A percentile compares a stretch with the other conserved stretches of the same genome.
Evolutionary conservation across 2,797 vertebrate species (phyloP).

Genomic region (Masticophis lateralis): DNA sequence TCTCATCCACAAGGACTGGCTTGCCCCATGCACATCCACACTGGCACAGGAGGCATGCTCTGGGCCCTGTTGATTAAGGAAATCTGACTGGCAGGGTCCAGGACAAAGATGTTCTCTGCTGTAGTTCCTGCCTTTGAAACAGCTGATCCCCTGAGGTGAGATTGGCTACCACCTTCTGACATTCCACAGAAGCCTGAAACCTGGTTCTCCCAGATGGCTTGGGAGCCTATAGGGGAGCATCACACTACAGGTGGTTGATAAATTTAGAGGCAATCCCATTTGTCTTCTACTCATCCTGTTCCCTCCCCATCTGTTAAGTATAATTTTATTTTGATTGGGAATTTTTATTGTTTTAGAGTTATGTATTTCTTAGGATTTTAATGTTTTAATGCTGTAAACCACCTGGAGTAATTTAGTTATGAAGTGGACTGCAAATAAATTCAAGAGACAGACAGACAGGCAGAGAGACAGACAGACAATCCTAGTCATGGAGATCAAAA

Average conservation of each 20-base stretch:
- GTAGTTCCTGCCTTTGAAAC: neutral
- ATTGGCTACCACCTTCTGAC: neutral
- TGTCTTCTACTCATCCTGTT: neutral
- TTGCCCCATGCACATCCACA: neutral
- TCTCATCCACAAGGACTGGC: neutral
- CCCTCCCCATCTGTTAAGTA: neutral
- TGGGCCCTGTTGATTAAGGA: neutral
- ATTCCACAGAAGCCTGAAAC: neutral
- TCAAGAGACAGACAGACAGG: neutral
- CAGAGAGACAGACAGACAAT: neutral
- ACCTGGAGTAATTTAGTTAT: neutral
- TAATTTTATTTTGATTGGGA: neutral
- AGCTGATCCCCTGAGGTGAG: neutral
- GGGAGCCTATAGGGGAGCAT: neutral
- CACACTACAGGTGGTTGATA: neutral
- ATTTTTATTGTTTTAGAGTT: neutral
- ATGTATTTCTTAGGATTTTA: neutral
- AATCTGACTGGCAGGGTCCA: neutral
- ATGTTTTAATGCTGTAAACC: neutral
- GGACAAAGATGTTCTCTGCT: neutral
- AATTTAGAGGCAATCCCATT: neutral
- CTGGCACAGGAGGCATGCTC: neutral
- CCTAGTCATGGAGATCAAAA: neutral
- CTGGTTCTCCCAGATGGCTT: neutral
- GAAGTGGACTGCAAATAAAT: neutral